These are phyloP conservation scores for Ceriagrion tenellum DNA, from an alignment of 2,888 invertebrate species.

Conservation along the genomic window DNA sequence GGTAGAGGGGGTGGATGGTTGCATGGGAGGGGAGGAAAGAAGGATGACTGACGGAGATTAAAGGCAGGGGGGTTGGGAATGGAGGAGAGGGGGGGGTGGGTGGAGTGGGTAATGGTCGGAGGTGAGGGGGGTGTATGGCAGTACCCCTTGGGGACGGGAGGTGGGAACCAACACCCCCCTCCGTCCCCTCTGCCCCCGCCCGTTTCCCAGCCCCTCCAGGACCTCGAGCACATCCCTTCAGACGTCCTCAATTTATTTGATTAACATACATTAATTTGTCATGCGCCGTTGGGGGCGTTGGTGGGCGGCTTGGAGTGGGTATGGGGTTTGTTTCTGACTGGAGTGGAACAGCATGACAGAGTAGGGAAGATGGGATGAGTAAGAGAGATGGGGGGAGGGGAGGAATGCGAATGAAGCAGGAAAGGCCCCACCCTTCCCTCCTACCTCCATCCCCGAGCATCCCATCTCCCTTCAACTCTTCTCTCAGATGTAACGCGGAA, in stretches of 20 bases:
- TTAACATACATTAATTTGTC: constrained; percentile 66
- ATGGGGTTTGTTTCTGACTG: neutral
- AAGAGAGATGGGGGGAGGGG: neutral
- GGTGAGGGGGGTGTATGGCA: neutral
- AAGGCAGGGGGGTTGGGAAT: neutral
- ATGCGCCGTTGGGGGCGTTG: constrained; percentile 17
- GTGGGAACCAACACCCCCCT: neutral
- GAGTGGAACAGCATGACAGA: neutral
- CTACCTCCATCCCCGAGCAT: neutral
- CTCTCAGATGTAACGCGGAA: neutral
- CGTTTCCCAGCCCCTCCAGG: neutral
- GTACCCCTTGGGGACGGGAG: neutral
- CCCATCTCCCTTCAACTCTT: too few species aligned
- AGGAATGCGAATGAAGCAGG: neutral
- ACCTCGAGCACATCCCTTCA: neutral
- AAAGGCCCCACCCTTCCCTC: neutral
- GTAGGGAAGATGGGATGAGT: neutral
- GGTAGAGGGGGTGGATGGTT: neutral
- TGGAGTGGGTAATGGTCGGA: neutral
- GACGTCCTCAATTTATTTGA: constrained; percentile 64
- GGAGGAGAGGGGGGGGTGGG: neutral
- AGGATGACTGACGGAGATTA: neutral
- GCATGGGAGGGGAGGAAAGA: neutral
- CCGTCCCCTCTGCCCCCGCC: neutral
- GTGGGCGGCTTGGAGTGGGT: neutral